A percentile compares a stretch with the other conserved stretches of the same genome.
These are phyloP conservation scores for Bicyclus anynana DNA, from an alignment of 1,140 invertebrate genomes.

Conservation along the genomic window DNA sequence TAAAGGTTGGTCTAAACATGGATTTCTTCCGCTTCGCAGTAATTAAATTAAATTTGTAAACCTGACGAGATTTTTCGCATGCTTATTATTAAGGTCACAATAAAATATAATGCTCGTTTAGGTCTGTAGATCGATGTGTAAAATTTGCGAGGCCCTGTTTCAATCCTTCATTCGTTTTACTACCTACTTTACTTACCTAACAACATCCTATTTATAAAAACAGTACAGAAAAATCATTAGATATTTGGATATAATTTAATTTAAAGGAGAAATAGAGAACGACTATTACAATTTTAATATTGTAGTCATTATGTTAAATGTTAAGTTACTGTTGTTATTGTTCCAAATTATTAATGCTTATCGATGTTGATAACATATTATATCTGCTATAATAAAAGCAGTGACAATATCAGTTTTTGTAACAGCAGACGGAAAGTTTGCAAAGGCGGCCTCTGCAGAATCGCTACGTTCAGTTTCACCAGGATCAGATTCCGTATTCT, in stretches of 20 bases:
- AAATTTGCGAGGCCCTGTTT: too few species aligned
- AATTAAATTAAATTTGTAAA: background rate
- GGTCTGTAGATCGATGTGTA: too few species aligned
- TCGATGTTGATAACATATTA: slow-evolving; percentile 1
- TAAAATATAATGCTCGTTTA: too few species aligned
- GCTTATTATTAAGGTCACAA: too few species aligned
- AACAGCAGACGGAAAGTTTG: slow-evolving; percentile 71
- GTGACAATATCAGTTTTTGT: slow-evolving; percentile 29
- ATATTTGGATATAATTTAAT: too few species aligned
- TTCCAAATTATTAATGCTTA: background rate
- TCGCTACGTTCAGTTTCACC: slow-evolving; percentile 90
- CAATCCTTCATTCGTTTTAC: too few species aligned
- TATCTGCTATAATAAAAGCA: slow-evolving; percentile 12
- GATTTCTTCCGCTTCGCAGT: background rate
- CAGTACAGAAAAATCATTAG: too few species aligned
- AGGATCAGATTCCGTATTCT: slow-evolving; percentile 92
- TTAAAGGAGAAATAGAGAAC: too few species aligned
- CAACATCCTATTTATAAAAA: too few species aligned
- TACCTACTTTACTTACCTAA: too few species aligned
- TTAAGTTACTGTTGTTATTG: background rate
- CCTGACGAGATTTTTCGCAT: too few species aligned
- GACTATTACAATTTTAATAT: too few species aligned
- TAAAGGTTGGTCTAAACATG: slow-evolving; percentile 36
- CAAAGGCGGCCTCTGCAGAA: slow-evolving; percentile 91
- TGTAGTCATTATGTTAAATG: background rate